phyloP scores from a whole-genome alignment of 1,140 invertebrate genomes.

The Drosophila watanabei region DNA sequence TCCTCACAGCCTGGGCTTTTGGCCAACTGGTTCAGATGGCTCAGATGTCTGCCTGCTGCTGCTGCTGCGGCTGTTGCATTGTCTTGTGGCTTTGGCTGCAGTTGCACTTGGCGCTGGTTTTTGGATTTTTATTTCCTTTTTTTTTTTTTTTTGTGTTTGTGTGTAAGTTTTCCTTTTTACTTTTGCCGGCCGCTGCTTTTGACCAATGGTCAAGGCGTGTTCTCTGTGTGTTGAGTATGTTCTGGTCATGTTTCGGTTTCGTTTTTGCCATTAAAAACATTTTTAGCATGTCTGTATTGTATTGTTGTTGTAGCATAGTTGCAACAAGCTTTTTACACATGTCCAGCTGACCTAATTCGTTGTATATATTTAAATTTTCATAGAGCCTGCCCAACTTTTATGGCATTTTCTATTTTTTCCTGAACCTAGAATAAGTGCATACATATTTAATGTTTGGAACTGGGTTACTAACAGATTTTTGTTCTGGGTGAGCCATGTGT shows the following conservation, averaged over 20 bases:
- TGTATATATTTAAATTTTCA: constrained; percentile 33
- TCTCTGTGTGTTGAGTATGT: constrained; percentile 38
- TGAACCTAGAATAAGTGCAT: constrained; percentile 3
- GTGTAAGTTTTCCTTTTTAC: constrained; percentile 44
- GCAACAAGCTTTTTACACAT: constrained; percentile 71
- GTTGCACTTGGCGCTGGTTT: constrained; percentile 75
- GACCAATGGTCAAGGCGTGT: constrained; percentile 57
- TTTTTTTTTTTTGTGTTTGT: background rate
- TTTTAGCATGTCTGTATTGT: constrained; percentile 39
- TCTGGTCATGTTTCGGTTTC: constrained; percentile 54
- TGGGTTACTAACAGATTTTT: constrained; percentile 3
- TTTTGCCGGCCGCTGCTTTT: constrained; percentile 60
- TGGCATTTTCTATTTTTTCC: background rate
- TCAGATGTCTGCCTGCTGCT: constrained; percentile 13
- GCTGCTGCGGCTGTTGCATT: constrained; percentile 61
- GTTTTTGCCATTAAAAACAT: constrained; percentile 61
- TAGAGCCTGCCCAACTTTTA: constrained; percentile 14
- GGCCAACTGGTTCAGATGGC: constrained; percentile 53
- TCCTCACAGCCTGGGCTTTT: constrained; percentile 6
- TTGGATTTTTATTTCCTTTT: constrained; percentile 12
- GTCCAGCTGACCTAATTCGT: constrained; percentile 73
- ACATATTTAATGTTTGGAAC: constrained; percentile 11
- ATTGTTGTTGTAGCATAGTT: constrained; percentile 72
- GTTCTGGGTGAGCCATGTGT: constrained; percentile 5
- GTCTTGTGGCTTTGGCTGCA: constrained; percentile 63